Conservation (phyloP, 2,113 vertebrate species). For the Brachyistius frenatus region DNA sequence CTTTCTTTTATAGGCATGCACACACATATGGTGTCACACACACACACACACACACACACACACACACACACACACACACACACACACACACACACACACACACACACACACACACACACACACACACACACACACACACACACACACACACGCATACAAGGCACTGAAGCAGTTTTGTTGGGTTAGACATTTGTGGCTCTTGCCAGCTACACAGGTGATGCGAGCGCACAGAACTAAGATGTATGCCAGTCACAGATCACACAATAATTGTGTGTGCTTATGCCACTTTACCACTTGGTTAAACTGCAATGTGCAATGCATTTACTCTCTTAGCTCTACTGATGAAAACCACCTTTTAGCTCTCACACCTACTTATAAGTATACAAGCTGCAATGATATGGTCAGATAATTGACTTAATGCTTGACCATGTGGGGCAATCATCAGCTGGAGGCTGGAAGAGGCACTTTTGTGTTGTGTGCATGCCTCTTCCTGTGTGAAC, state of each 20-base stretch:
- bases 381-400: neutral
- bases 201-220: conserved; percentile 22
- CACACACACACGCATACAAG: neutral
- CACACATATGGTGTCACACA: neutral
- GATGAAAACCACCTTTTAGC: neutral
- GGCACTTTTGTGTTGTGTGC: neutral
- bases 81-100: neutral
- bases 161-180: conserved; percentile 35
- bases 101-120: conserved; percentile 9
- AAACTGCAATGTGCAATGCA: neutral
- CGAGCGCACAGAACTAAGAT: conserved; percentile 1
- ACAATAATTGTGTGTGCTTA: neutral
- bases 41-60: conserved; percentile 1
- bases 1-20: conserved; percentile 43
- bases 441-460: conserved; percentile 3
- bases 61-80: conserved; percentile 21
- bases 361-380: neutral
- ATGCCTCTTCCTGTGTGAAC: neutral
- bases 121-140: conserved; percentile 5
- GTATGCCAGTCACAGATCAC: conserved; percentile 17
- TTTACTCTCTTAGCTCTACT: conserved; percentile 1
- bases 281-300: conserved; percentile 8
- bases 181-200: conserved; percentile 21
- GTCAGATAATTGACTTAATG: neutral
- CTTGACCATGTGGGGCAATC: neutral